Base-by-base conservation (phyloP, 2,113 vertebrate species). In the Burhinus bistriatus region DNA sequence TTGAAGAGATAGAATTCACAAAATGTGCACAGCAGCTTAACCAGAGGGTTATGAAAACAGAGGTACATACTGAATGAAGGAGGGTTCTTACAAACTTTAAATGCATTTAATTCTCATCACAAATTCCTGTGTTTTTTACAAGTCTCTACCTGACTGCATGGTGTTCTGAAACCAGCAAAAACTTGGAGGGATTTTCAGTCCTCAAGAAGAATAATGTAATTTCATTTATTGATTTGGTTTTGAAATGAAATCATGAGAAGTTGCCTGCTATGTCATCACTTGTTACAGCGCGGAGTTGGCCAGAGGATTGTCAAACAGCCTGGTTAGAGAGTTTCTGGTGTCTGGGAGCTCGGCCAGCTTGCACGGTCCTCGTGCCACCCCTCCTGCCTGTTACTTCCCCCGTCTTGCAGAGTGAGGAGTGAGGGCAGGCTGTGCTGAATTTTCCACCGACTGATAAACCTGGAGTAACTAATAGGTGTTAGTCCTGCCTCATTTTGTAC, bases 201-300 rank as follows among this genome's bases (percentile, higher is more conserved):
- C 79, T 45, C 0, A 1, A n/a, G 26, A 77, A 77, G 25, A 61
- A 10, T 14, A 58, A 36, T 22, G 12, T 22, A 6, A 26, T 64
- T 82, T 38, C n/a, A 15, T 66, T 49, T 51, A 26, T n/a, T 23
- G 65, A 32, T 51, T 79, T 54, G 15, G 0, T 49, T 81, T 65
- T 45, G n/a, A 23, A n/a, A 47, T 45, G 42, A 54, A 66, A 75
- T 68, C 5, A 5, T 3, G 21, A 38, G 23, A 14, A 40, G 8
- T 4, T 73, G 19, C 0, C 4, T 2, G 1, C 49, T 62, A 29
- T 38, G 8, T 34, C 25, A 27, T 27, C 36, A 2, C 51, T 54
- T 6, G 7, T 9, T 72, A 52, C 51, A 19, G 52, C 0, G 4
- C 5, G 8, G 61, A 23, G 26, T 17, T 84, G 64, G 17, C 59